Conservation (phyloP, 2,888 invertebrate species). For the Sarcophaga variegata region DNA sequence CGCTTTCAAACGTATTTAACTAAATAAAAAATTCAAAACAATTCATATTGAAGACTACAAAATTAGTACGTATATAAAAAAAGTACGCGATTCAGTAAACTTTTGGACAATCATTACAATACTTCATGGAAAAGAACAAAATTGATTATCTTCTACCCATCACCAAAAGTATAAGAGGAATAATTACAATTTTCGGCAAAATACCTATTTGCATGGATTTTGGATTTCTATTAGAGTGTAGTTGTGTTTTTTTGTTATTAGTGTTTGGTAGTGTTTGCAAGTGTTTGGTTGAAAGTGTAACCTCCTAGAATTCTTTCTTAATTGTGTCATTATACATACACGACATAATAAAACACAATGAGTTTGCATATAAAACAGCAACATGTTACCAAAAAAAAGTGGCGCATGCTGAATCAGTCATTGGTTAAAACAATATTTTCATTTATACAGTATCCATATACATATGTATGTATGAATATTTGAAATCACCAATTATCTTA, state of each 20-base stretch:
- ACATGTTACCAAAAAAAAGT: slow-evolving; percentile 15
- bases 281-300: too few species aligned
- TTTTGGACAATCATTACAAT: too few species aligned
- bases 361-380: neutral
- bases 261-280: too few species aligned
- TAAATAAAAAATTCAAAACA: slow-evolving; percentile 80
- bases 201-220: neutral
- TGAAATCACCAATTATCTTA: slow-evolving; percentile 73
- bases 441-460: slow-evolving; percentile 55
- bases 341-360: too few species aligned
- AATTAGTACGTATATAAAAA: neutral
- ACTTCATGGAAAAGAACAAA: too few species aligned
- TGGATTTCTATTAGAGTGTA: too few species aligned
- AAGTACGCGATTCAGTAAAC: too few species aligned
- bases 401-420: slow-evolving; percentile 51
- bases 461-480: slow-evolving; percentile 16
- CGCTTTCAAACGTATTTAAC: slow-evolving; percentile 79
- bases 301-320: too few species aligned
- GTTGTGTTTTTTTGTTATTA: too few species aligned
- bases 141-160: slow-evolving; percentile 42
- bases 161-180: too few species aligned
- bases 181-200: too few species aligned
- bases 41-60: slow-evolving; percentile 79
- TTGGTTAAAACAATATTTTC: slow-evolving; percentile 58
- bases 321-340: too few species aligned